Evolutionary conservation across 53 echinoderm and acorn worm genomes (phyloP), one percentile per base, ranked within the genome.

Genomic region (Patiria pectinifera): DNA sequence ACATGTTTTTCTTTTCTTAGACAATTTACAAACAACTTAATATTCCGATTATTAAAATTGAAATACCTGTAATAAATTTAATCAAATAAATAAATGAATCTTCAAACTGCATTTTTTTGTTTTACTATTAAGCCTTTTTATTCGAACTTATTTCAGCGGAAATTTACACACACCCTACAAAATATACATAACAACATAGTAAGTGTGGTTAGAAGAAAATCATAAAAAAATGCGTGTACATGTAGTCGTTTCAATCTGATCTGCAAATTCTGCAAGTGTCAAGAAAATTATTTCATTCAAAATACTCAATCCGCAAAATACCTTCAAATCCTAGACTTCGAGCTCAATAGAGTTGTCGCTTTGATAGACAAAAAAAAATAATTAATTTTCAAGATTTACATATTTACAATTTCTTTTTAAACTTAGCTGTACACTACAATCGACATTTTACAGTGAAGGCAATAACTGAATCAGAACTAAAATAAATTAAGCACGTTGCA

Each of bases 371-470:
- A 74, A 22, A 35, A 22, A 35, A 19, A 13, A 70, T 70, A 81
- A 48, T 70, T 69, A 71, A 70, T 85, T 14, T 25, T 71, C 85
- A 85, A 70, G 69, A 85, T 85, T 19, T 85, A 85, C 74, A 86
- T 86, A 86, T 86, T 86, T 86, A 86, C 86, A 86, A 62, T 24
- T 46, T 62, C 13, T 35, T 35, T 35, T 35, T 35, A 35, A 35
- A 35, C 62, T 13, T 53, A 58, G 58, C n/a, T 6, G 25, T 59
- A 58, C 59, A n/a, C n/a, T n/a, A n/a, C n/a, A n/a, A n/a, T n/a
- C n/a, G n/a, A n/a, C n/a, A 35, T 16, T 53, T 35, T 0, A 35
- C 35, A 59, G 8, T 19, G 13, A 19, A 53, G 5, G 53, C 8
- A 53, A 53, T 53, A 8, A 53, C 8, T 53, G 53, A 53, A 53